Evolutionary conservation across 2,797 vertebrate genomes (phyloP), one percentile per base, ranked within the genome.

Genomic region (Bryconaethiops microstoma): DNA sequence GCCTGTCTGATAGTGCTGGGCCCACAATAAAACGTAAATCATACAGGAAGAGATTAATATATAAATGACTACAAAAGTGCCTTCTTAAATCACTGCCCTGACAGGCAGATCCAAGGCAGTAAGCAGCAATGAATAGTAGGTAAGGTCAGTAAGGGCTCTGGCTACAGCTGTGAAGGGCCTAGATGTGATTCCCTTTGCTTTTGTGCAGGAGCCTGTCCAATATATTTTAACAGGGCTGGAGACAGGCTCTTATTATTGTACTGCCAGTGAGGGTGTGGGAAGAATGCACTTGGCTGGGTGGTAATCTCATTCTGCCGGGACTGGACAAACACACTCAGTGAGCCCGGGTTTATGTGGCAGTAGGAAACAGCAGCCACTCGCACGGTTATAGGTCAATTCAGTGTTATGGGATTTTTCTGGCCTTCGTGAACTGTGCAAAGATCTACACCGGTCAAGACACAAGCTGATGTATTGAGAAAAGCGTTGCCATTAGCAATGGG

Each of bases 141-240:
- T n/a, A 10, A 54, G 74, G 74, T 77, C 39, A 42, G 74, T 74
- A 48, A 76, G 19, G 19, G 79, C 21, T 82, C 16, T 59, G 67
- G 40, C 63, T 81, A 48, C 82, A 67, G 75, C 75, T 77, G 75
- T 54, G 74, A 76, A 77, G 57, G 23, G 25, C 74, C 23, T 17
- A 64, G 65, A 81, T 82, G 60, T 77, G 75, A 82, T 82, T 83
- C 42, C 63, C 35, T 77, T 68, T 50, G 60, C 59, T 45, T 75
- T 69, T 83, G 48, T 42, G 57, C 7, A 39, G 70, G 25, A 52
- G 25, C 39, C 75, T 82, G 76, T 79, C 86, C 69, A 79, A 81
- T 73, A 79, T 54, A 60, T 81, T 83, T 83, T 70, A 79, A 82
- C 73, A 70, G 77, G 74, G 67, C 72, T 73, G 65, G 48, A 83